Percentiles rank a stretch among this genome's conserved stretches.
phyloP scores from a whole-genome alignment of 2,888 invertebrate genomes.

The Sussaba pulchella region DNA sequence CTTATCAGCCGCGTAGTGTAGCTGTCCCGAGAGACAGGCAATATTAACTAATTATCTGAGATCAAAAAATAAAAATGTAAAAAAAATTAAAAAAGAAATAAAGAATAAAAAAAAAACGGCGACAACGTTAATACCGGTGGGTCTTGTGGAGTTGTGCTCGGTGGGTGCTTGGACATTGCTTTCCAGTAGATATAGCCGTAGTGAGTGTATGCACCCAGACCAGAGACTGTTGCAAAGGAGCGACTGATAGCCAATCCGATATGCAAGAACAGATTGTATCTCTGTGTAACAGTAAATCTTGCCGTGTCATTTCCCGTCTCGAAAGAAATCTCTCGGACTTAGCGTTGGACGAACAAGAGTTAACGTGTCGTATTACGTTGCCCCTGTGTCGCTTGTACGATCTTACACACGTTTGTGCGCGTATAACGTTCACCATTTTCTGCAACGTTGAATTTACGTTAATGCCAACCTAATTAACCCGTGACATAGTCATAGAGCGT shows the following conservation, averaged over 20 bases:
- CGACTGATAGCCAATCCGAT: constrained; percentile 62
- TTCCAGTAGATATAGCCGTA: constrained; percentile 40
- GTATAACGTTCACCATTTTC: constrained; percentile 6
- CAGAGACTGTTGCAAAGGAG: constrained; percentile 52
- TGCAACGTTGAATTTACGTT: constrained; percentile 42
- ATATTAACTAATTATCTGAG: constrained; percentile 61
- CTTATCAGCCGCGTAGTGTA: constrained; percentile 54
- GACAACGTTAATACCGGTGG: background rate
- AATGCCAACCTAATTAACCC: constrained; percentile 59
- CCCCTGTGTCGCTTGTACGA: background rate
- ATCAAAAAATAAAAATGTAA: background rate
- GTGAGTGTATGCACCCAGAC: background rate
- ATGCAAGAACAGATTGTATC: constrained; percentile 65
- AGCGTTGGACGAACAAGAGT: constrained; percentile 48
- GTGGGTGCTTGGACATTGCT: constrained; percentile 28
- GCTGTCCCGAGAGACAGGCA: constrained; percentile 36
- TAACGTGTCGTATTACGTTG: constrained; percentile 26
- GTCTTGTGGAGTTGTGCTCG: constrained; percentile 24
- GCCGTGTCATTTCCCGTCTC: constrained; percentile 60
- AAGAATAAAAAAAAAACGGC: constrained; percentile 16
- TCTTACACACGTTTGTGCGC: background rate
- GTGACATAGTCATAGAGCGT: constrained; percentile 40
- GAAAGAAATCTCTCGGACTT: constrained; percentile 45
- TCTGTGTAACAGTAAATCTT: constrained; percentile 59
- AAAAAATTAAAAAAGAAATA: no score